Percentiles rank a stretch among this genome's conserved stretches.
Conservation (phyloP, 2,113 vertebrate species). For the Meles meles region DNA sequence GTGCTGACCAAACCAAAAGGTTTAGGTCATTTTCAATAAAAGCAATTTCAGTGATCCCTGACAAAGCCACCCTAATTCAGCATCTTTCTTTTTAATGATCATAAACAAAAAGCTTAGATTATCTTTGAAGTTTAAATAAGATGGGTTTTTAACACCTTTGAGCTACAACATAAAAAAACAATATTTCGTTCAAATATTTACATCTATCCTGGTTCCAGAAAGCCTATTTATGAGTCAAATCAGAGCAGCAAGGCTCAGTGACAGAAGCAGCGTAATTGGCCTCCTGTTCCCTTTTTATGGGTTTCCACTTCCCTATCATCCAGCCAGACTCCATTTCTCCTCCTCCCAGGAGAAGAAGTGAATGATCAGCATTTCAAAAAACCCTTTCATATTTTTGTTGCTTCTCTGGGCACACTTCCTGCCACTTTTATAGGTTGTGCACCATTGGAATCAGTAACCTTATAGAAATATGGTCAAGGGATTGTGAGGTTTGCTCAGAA, state of each 20-base stretch:
- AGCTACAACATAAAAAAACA: constrained; percentile 43
- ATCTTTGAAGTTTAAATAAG: constrained; percentile 23
- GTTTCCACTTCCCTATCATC: constrained; percentile 15
- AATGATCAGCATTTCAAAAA: not conserved
- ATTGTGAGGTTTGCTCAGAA: constrained; percentile 22
- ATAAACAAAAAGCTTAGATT: not conserved
- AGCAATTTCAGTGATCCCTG: not conserved
- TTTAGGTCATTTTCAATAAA: not conserved
- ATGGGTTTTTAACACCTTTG: not conserved
- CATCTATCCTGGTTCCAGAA: not conserved
- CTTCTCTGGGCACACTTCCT: constrained; percentile 29
- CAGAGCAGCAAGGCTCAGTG: not conserved
- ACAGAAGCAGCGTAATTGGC: not conserved
- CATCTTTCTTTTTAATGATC: not conserved
- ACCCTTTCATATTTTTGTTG: not conserved
- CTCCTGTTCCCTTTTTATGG: not conserved
- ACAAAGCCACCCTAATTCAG: not conserved
- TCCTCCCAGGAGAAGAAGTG: not conserved
- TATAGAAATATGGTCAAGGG: not conserved
- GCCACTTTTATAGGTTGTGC: not conserved
- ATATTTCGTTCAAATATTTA: constrained; percentile 38
- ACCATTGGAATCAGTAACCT: not conserved
- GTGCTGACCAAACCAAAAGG: not conserved
- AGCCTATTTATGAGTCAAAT: constrained; percentile 23
- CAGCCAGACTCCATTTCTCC: not conserved